These are phyloP conservation scores for Parasteatoda tepidariorum DNA, from an alignment of 1,140 invertebrate genomes.

Conservation along the genomic window DNA sequence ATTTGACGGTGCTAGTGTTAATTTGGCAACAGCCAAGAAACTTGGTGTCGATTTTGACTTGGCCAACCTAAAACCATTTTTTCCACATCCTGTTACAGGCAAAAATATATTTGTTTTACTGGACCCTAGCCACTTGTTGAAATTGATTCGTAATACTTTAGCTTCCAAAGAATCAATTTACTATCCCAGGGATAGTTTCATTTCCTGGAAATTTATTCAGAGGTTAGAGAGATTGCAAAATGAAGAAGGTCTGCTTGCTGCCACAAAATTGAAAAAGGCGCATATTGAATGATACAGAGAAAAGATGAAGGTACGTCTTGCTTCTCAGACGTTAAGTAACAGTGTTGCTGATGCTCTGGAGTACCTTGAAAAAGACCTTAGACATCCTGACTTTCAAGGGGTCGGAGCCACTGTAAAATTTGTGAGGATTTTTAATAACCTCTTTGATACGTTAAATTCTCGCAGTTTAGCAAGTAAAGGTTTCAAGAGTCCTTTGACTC, in stretches of 20 bases:
- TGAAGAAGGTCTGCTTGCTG: too few relatives aligned
- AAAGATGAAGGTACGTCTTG: constrained; percentile 9
- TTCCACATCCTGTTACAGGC: too few relatives aligned
- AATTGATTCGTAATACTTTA: background rate
- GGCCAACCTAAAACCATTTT: too few relatives aligned
- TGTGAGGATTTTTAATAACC: background rate
- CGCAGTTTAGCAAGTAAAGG: background rate
- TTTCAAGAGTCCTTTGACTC: background rate
- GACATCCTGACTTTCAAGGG: background rate
- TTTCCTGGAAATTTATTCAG: too few relatives aligned
- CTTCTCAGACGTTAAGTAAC: too few relatives aligned
- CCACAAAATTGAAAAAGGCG: background rate
- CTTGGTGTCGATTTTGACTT: too few relatives aligned
- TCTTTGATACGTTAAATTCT: background rate
- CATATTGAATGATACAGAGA: background rate
- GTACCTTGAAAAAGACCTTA: too few relatives aligned
- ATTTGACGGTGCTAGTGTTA: background rate
- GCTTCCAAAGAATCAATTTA: background rate
- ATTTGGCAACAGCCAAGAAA: too few relatives aligned
- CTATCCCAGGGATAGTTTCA: background rate
- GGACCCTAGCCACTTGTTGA: background rate
- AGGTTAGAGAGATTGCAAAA: background rate
- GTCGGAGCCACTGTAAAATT: background rate
- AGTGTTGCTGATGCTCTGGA: too few relatives aligned
- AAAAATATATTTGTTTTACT: background rate